A percentile compares a stretch with the other conserved stretches of the same genome.
These are phyloP conservation scores for Aspidoscelis tigris DNA, from an alignment of 2,113 vertebrate genomes.

Conservation along the genomic window DNA sequence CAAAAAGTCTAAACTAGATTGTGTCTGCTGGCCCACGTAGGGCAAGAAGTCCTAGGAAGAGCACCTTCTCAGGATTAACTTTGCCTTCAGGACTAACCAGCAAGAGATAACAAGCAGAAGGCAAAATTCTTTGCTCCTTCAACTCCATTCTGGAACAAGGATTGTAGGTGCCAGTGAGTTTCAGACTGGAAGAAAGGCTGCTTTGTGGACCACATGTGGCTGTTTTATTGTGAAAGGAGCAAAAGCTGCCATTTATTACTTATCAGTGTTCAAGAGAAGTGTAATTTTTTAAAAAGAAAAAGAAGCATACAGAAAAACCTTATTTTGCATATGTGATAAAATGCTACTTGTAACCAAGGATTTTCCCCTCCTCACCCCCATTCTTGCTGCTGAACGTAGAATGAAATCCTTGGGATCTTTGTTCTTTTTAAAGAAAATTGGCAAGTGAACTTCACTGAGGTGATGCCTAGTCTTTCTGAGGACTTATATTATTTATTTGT, in stretches of 20 bases:
- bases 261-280: slow-evolving; percentile 32
- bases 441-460: too few species aligned
- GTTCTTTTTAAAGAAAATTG: too few species aligned
- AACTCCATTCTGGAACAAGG: neutral
- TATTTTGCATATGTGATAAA: neutral
- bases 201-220: neutral
- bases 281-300: neutral
- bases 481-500: too few species aligned
- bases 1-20: neutral
- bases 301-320: neutral
- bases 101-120: neutral
- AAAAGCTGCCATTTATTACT: neutral
- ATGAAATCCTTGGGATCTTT: neutral
- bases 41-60: neutral
- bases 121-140: neutral
- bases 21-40: neutral
- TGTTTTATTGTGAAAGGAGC: neutral
- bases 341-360: neutral
- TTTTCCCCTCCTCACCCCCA: neutral
- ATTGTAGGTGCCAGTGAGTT: neutral
- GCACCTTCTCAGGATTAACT: neutral
- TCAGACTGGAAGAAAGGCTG: neutral
- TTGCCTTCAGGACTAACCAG: neutral
- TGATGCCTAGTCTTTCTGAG: too few species aligned
- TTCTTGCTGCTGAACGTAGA: neutral